Evolutionary conservation across 1,140 invertebrate species (phyloP), one percentile per base, ranked within the genome.

Genomic region (Aphis gossypii): DNA sequence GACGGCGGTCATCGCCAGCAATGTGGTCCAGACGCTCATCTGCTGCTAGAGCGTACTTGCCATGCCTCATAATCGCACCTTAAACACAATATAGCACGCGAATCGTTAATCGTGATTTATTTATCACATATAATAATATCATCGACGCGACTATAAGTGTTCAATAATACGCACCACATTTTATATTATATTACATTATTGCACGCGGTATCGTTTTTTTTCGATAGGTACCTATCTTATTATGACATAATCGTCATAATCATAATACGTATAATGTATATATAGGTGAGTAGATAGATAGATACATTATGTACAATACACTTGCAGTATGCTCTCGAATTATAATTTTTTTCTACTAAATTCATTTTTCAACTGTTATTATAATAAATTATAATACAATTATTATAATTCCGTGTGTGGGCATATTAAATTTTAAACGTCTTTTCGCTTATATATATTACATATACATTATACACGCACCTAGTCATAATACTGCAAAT

Each of bases 1-100:
- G 54, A 88, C 23, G n/a, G 93, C 82, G 90, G 91, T 54, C 93
- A 94, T 30, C 76, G 91, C 92, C 92, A 87, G 51, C 35, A 93
- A 38, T 21, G n/a, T 38, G 92, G 82, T 82, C 46, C 68, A 76
- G 90, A 35, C 23, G 84, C 82, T 51, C 92, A 93, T 93, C 82
- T 93, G 76, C 60, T 76, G 30, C 60, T 93, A 84, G 20, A 54
- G 11, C 92, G 48, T 21, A 86, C 82, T 20, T 11, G 48, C 46
- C 76, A 93, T 93, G 35, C 92, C 68, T 93, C 68, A 93, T 90
- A 90, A 90, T 93, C 82, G n/a, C 48, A 86, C 76, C 92, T 46
- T 93, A n/a, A 25, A 54, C 38, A 48, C 9, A 5, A n/a, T 18
- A 48, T 20, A 87, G 14, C 30, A 25, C 84, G 11, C 44, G 5